Percentiles rank a stretch among this genome's conserved stretches.
Conservation (phyloP, 2,888 invertebrate genomes). For the Elmis aenea region DNA sequence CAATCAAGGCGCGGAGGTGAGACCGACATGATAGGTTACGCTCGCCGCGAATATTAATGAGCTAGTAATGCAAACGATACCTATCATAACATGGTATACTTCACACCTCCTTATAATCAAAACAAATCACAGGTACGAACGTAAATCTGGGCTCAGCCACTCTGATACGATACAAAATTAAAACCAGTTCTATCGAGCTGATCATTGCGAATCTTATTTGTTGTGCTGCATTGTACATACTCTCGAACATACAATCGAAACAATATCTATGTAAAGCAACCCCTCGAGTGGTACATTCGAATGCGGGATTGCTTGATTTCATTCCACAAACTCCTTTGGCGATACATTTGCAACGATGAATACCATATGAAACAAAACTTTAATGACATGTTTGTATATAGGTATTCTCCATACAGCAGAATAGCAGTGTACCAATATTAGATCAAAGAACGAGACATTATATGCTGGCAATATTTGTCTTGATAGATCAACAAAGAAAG, state of each 20-base stretch:
- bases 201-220: no score
- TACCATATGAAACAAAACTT: conserved; percentile 20
- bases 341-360: conserved; percentile 12
- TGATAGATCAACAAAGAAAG: no score
- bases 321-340: conserved; percentile 12
- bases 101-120: conserved; percentile 24
- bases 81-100: conserved; percentile 22
- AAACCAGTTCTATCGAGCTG: no score
- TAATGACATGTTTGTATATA: conserved; percentile 18
- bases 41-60: conserved; percentile 44
- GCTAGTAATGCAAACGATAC: conserved; percentile 30
- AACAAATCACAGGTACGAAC: conserved; percentile 24
- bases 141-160: conserved; percentile 17
- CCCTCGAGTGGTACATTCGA: conserved; percentile 14
- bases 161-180: conserved; percentile 19
- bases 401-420: no score
- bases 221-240: conserved; percentile 12
- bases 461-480: no score
- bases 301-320: conserved; percentile 13
- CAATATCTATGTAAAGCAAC: conserved; percentile 21
- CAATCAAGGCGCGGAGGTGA: conserved; percentile 40
- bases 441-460: no score
- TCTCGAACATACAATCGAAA: conserved; percentile 13
- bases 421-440: no score
- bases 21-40: conserved; percentile 41